Conservation (phyloP, 2,113 vertebrate genomes). For the Apaloderma vittatum region DNA sequence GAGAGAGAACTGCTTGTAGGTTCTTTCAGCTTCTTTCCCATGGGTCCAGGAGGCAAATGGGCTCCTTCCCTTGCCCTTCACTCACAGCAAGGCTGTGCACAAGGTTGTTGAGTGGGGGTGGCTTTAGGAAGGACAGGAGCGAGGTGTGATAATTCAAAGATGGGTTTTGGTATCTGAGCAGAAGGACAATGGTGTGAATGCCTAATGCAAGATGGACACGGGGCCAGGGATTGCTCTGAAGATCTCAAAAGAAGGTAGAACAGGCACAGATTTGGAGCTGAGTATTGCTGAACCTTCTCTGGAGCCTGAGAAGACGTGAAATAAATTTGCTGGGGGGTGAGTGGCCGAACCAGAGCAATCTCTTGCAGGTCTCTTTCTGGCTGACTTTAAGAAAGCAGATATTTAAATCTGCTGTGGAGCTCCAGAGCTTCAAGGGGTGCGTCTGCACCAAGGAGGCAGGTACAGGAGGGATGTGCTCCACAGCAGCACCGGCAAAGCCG, state of each 20-base stretch:
- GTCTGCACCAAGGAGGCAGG: neutral
- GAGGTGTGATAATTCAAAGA: neutral
- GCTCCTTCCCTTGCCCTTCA: neutral
- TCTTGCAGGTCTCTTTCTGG: neutral
- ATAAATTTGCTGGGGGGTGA: neutral
- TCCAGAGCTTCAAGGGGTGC: neutral
- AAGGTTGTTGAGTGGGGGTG: neutral
- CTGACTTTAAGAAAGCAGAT: neutral
- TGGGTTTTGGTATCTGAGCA: neutral
- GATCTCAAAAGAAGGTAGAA: neutral
- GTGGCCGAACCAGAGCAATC: neutral
- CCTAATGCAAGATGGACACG: neutral
- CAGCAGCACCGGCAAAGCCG: neutral
- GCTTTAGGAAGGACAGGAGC: neutral
- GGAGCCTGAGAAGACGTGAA: neutral
- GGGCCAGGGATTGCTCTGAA: neutral
- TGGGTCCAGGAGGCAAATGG: neutral
- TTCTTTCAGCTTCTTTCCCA: neutral
- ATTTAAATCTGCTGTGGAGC: neutral
- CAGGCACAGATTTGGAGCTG: neutral
- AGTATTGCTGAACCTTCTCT: neutral
- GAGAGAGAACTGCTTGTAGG: neutral
- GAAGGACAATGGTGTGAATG: neutral
- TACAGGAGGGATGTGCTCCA: neutral
- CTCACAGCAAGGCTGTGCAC: fast-evolving